Evolutionary conservation across 2,888 invertebrate genomes (phyloP), one percentile per base, ranked within the genome.

Genomic region (Conops quadrifasciatus): DNA sequence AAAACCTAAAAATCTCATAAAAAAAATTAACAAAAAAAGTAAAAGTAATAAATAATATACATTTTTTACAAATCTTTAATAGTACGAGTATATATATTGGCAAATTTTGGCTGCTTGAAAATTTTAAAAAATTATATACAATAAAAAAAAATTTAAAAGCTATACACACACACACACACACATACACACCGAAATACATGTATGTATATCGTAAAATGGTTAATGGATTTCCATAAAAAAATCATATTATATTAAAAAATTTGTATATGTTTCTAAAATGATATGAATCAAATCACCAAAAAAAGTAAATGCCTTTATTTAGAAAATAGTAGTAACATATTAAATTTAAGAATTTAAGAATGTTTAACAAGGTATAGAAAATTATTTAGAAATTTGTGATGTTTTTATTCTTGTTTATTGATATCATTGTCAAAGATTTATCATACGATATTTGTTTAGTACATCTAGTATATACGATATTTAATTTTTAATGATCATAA

Each of bases 301-400:
- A 66, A 9, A 21, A 67, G 67, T 66, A 49, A 72, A 73, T 71
- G 73, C 75, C 73, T 75, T 73, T 60, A 60, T 73, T 65, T 66
- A 16, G 16, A 58, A 30, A 60, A 16, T 47, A 15, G 47, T 68
- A 62, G 62, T 66, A 70, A 21, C 65, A 69, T 63, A 66, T 36
- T 64, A 26, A 60, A 49, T 28, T 43, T 70, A n/a, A 56, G 36
- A 62, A 63, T n/a, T n/a, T n/a, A n/a, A n/a, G n/a, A n/a, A n/a
- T n/a, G 26, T 66, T 70, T 28, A 26, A 59, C 28, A 1, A 66
- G 3, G 26, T 66, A 53, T 26, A 59, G 45, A 67, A 26, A 45
- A 26, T 24, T 78, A 80, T 78, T 72, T 80, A 77, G 78, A 80
- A 58, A 49, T 47, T 76, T 77, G 75, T 47, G 58, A 45, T 71